A percentile compares a stretch with the other conserved stretches of the same genome.
phyloP scores from a whole-genome alignment of 2,113 vertebrate genomes.

The Carettochelys insculpta region DNA sequence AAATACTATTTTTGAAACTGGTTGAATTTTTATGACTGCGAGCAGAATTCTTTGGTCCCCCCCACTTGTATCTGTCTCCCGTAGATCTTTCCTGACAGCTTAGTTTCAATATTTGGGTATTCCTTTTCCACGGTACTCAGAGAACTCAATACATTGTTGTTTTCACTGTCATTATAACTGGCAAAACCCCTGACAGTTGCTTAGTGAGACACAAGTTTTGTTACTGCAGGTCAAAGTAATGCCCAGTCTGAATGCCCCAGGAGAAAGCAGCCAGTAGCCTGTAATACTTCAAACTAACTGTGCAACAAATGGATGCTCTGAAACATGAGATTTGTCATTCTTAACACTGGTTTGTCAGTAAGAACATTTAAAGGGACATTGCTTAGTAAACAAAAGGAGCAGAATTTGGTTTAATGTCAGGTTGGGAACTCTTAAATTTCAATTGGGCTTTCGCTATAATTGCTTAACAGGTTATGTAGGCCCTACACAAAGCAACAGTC shows the following conservation, averaged over 20 bases:
- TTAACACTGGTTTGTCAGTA: not conserved
- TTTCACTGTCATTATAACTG: not conserved
- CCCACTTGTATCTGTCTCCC: not conserved
- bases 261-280: fast-evolving
- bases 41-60: not conserved
- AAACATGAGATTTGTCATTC: not conserved
- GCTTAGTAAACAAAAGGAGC: not conserved
- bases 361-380: not conserved
- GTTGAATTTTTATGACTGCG: not conserved
- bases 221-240: not conserved
- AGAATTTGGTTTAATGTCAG: not conserved
- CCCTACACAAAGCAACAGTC: not conserved
- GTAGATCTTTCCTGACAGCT: not conserved
- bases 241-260: not conserved
- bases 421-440: not conserved
- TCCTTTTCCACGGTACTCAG: not conserved
- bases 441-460: not conserved
- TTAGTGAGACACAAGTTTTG: not conserved
- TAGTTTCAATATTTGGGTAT: not conserved
- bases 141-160: not conserved
- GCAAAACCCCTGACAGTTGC: not conserved
- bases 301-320: not conserved
- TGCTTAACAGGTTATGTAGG: not conserved
- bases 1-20: not conserved
- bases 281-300: not conserved